Conservation (phyloP, 2,797 vertebrate genomes). For the Sebastes matsubarae region DNA sequence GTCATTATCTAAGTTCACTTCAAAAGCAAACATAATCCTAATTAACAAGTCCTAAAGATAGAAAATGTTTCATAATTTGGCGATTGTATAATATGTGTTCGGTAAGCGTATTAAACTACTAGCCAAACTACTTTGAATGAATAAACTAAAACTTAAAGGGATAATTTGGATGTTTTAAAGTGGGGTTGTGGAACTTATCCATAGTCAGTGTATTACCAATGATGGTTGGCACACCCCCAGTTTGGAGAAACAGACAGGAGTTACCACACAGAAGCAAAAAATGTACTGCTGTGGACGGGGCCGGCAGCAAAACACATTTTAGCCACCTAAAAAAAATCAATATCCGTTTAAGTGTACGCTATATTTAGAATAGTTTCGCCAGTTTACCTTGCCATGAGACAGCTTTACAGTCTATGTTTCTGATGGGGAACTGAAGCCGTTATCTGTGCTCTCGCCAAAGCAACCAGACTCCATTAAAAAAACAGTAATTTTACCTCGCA, state of each 20-base stretch:
- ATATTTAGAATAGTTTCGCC: not conserved
- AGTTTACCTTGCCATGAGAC: not conserved
- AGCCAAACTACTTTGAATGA: not conserved
- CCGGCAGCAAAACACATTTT: too few relatives aligned
- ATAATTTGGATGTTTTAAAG: too few relatives aligned
- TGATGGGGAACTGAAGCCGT: not conserved
- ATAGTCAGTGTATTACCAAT: too few relatives aligned
- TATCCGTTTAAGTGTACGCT: not conserved
- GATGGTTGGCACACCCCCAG: too few relatives aligned
- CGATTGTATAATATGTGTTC: not conserved
- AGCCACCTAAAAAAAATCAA: too few relatives aligned
- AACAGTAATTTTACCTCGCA: not conserved
- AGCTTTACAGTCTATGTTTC: not conserved
- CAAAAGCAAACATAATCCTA: not conserved
- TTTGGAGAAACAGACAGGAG: too few relatives aligned
- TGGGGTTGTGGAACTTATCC: too few relatives aligned
- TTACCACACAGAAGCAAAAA: not conserved
- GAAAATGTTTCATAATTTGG: not conserved
- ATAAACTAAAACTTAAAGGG: not conserved
- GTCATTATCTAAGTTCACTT: not conserved
- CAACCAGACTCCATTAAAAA: not conserved
- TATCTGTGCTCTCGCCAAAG: too few relatives aligned
- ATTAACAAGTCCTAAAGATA: not conserved
- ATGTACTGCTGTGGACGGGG: not conserved
- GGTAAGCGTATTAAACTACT: not conserved